These are phyloP conservation scores for Phataginus tetradactyla DNA, from an alignment of 2,797 vertebrate genomes.

Conservation along the genomic window DNA sequence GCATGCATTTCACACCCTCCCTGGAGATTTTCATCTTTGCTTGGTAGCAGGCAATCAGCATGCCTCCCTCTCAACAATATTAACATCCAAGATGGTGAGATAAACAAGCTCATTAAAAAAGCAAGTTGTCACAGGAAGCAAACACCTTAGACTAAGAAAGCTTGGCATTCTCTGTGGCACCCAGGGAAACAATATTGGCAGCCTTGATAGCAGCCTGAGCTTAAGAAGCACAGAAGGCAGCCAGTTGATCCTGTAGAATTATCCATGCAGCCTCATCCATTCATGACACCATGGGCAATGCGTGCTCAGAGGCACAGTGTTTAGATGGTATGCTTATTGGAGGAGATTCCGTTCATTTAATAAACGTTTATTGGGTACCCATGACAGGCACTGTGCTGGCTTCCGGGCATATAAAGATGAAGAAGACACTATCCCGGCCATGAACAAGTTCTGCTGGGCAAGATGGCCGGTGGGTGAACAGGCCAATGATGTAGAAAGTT, in stretches of 20 bases:
- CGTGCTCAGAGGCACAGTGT: not conserved
- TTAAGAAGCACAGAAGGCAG: constrained; percentile 41
- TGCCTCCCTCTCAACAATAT: constrained; percentile 32
- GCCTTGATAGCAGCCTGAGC: not conserved
- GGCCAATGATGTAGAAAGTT: not conserved
- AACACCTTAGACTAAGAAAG: constrained; percentile 53
- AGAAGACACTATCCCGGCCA: not conserved
- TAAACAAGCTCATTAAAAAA: constrained; percentile 70
- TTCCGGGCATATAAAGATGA: not conserved
- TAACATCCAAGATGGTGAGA: constrained; percentile 62
- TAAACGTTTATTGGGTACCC: not conserved
- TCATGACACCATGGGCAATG: not conserved
- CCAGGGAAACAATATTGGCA: constrained; percentile 5
- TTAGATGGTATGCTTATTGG: not conserved
- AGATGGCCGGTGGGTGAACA: not conserved
- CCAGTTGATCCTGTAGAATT: not conserved
- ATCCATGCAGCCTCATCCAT: not conserved
- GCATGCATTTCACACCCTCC: not conserved
- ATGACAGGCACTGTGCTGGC: not conserved
- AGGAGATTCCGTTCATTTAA: not conserved
- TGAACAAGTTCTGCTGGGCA: not conserved
- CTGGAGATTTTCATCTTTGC: constrained; percentile 27
- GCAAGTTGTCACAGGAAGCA: constrained; percentile 50
- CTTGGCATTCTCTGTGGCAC: not conserved
- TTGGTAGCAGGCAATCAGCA: constrained; percentile 54